Base-by-base conservation (phyloP, 2,113 vertebrate genomes). In the Coreoperca whiteheadi region DNA sequence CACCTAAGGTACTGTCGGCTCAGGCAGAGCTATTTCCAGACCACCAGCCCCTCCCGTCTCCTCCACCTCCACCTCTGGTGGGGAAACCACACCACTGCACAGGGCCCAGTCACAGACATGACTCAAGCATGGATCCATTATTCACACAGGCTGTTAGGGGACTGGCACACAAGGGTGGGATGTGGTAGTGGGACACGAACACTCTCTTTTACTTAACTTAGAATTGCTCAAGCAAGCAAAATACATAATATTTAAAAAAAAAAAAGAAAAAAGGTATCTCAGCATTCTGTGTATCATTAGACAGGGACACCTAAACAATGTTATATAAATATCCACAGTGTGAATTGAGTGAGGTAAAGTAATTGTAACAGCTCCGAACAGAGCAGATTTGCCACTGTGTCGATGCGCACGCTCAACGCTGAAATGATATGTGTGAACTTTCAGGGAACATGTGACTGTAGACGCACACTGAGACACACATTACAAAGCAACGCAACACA, bases 41-140 rank as follows among this genome's bases (percentile, higher is more conserved):
- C 81, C 84, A 63, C 39, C 85, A 28, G 77, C 89, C 85, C 88
- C 83, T 84, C 88, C 87, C 65, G 25, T 75, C 77, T 77, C 83
- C 85, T 81, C 87, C 77, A 82, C 85, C 87, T 89, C 85, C 81
- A 82, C 83, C 92, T 88, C 81, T 88, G 87, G 82, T 81, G 75
- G 87, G 91, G 88, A 89, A 94, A 93, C 91, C 92, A 92, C 88
- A 89, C 89, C 78, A 85, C 89, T 90, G 90, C 89, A 87, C 90
- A 87, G 76, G 77, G 87, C 78, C 81, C 83, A 79, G 90, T 88
- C 93, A 81, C 89, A 91, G 82, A 93, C 91, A 85, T 39, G 85
- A 90, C 87, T 92, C 78, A 92, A 94, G 94, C 95, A 95, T 91
- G 91, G 93, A 94, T 94, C 88, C 92, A 94, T 95, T 95, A 95